Evolutionary conservation across 1,140 invertebrate species (phyloP), one percentile per base, ranked within the genome.

Genomic region (Trialeurodes vaporariorum): DNA sequence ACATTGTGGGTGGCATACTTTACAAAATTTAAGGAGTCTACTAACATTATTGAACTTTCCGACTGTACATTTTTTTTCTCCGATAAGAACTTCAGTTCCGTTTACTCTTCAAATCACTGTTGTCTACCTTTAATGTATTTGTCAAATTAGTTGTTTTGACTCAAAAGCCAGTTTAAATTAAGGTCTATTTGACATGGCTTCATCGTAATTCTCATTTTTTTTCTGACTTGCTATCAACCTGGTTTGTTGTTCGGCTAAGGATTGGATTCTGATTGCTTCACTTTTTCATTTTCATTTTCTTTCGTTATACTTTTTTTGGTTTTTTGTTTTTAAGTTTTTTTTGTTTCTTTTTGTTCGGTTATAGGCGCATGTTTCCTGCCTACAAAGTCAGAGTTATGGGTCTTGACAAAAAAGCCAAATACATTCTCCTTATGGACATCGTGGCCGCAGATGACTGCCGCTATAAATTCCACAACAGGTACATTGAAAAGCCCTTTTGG

Each of bases 381-480:
- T 92, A 89, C 87, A 91, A 91, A 86, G 90, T 92, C 80, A 87
- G 90, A 81, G 88, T 92, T 75, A 90, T 89, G 79, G 92, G 92
- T 77, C 86, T 94, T 82, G 92, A 95, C 85, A 92, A 91, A 84
- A 89, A 92, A 83, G 89, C 91, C 83, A 94, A 94, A 86, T 95
- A 94, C 86, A 93, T 94, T 79, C 86, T 94, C 74, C 85, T 96
- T 80, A 92, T 94, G 89, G 91, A 94, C 85, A 92, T 93, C 82
- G 90, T 93, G 76, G 88, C 91, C 75, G 89, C 91, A 70, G 91
- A 94, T 82, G 91, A 94, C 84, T 93, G 90, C 83, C 86, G 90
- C 84, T 94, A 94, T 86, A 93, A 94, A 85, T 95, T 94, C 85
- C 92, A 94, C 83, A 94, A 94, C 87, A 91, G 89, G 89, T 91